Evolutionary conservation across 2,797 vertebrate genomes (phyloP), one percentile per base, ranked within the genome.

Genomic region (Spizella passerina): DNA sequence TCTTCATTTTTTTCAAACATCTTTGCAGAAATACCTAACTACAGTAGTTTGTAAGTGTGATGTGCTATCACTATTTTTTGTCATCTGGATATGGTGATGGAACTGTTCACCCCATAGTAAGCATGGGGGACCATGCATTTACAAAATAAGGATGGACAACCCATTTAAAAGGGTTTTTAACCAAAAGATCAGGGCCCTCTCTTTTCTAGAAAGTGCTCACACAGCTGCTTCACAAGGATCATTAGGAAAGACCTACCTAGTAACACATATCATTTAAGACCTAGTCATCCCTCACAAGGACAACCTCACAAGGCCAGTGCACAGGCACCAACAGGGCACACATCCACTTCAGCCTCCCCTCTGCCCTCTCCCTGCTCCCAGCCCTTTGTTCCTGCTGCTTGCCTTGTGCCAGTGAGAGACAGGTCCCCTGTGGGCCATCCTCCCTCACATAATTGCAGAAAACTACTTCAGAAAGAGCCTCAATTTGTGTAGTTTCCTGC

Each of bases 61-160:
- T 27, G 20, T 34, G 9, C 16, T 83, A 36, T n/a, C 39, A 44
- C 38, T 78, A 3, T 14, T 52, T 71, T 82, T 80, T 60, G 24
- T 87, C 6, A 17, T 68, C 30, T 44, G 20, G 49, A 24, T 32
- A 30, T 10, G 13, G 23, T 15, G 12, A 69, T 44, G 27, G 50
- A 83, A 59, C 13, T 0, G 0, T 61, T 83, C 26, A 43, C 12
- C 16, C 5, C 38, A 9, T 3, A 75, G 32, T 24, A 2, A 6
- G 12, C 8, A 20, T 0, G 0, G 26, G 7, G 27, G n/a, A 77
- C 7, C 8, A 49, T 0, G 1, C 10, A 20, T 61, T 71, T 64
- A 24, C 49, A 75, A 71, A 69, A 43, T 22, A 78, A 78, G 32
- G 53, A 47, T 20, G 29, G 30, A 71, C n/a, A 66, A 61, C 14